Base-by-base conservation (phyloP, 2,888 invertebrate species). In the Tribolium freemani region DNA sequence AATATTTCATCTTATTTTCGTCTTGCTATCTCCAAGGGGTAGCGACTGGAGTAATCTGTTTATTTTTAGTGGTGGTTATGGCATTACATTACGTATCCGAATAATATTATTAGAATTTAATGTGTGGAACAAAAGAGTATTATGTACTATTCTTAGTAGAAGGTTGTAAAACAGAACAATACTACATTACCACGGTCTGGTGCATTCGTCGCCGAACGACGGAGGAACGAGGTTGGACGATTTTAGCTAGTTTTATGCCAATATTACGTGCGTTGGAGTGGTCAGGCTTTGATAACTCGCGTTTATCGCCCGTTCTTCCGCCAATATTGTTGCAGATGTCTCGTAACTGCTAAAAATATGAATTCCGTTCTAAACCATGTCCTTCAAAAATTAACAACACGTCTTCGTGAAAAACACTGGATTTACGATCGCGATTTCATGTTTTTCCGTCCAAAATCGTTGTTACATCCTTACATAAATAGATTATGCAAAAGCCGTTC, bases 151-250 rank as follows among this genome's bases (percentile, higher is more conserved):
- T 77, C 77, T 74, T 73, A 67, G 72, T 70, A 64, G 76, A 77
- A 75, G 74, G 77, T 75, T 77, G 74, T 79, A 78, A 79, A 80
- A 79, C 74, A 74, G 74, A 80, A 81, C 81, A 81, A 81, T 81
- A 76, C 76, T 60, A 69, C 77, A 79, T 80, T 79, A 79, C 67
- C 77, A 79, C 75, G 81, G 81, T 81, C 81, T 81, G 77, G 76
- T 76, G 79, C 72, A 76, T 73, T 73, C 74, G 20, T 13, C 54
- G 31, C 31, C 38, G 44, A 60, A 13, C 30, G 48, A 21, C 10
- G n/a, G 30, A 30, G 31, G 13, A 50, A 56, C 46, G 38, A 45
- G 13, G 44, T 53, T 61, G 38, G 53, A 54, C 68, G 64, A 26
- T 70, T 70, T 63, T 57, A 44, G 57, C 31, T 48, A 64, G 69